Conservation (phyloP, 2,888 invertebrate species). For the Troides helena region DNA sequence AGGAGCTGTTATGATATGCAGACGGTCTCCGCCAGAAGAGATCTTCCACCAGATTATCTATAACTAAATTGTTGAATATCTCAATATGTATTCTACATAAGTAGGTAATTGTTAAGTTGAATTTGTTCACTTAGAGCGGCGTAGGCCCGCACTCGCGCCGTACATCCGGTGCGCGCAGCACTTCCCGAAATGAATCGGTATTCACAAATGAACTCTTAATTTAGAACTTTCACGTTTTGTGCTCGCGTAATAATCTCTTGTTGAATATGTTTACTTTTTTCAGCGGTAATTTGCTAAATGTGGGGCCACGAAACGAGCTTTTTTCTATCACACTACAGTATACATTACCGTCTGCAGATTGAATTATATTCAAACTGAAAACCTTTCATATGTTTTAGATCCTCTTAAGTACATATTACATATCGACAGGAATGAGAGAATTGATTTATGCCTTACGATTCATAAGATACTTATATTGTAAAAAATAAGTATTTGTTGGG, state of each 20-base stretch:
- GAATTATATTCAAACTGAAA: too few species aligned
- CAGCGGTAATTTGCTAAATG: conserved; percentile 9
- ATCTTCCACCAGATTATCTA: too few species aligned
- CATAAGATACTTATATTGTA: too few species aligned
- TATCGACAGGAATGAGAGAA: too few species aligned
- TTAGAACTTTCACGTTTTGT: conserved; percentile 23
- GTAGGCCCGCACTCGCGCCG: neutral
- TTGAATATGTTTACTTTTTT: conserved; percentile 8
- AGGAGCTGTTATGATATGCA: too few species aligned
- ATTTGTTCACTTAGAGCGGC: neutral
- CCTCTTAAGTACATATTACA: too few species aligned
- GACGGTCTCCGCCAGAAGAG: too few species aligned
- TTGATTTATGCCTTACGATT: too few species aligned
- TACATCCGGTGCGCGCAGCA: conserved; percentile 21
- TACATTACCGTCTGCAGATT: too few species aligned
- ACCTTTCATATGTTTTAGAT: too few species aligned
- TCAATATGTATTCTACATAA: neutral
- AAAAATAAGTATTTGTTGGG: too few species aligned
- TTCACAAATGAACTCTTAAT: conserved; percentile 25
- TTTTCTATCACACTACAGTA: neutral
- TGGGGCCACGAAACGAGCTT: neutral
- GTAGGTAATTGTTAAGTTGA: neutral
- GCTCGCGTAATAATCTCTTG: conserved; percentile 19
- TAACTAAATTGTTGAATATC: too few species aligned
- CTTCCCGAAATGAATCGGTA: conserved; percentile 23